A percentile compares a stretch with the other conserved stretches of the same genome.
Conservation (phyloP, 2,888 invertebrate genomes). For the Carcina quercana region DNA sequence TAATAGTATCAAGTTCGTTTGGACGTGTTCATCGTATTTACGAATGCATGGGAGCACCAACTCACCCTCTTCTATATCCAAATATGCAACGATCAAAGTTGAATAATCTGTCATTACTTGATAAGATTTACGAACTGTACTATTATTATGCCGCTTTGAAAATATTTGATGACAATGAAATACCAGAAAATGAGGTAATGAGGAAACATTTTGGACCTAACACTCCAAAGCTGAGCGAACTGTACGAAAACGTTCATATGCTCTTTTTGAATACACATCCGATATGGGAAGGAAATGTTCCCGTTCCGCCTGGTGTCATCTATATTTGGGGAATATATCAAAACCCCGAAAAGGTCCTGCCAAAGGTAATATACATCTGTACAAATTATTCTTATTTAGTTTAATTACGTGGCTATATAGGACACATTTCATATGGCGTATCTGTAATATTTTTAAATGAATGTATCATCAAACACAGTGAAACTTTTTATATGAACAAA, state of each 20-base stretch:
- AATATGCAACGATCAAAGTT: constrained; percentile 15
- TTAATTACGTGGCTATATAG: too few species aligned
- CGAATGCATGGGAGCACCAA: constrained; percentile 20
- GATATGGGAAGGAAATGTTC: constrained; percentile 38
- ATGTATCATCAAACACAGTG: too few species aligned
- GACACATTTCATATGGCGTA: too few species aligned
- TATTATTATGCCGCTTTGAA: constrained; percentile 6
- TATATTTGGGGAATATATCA: constrained; percentile 53
- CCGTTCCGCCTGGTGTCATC: constrained; percentile 45
- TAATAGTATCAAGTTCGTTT: constrained; percentile 34
- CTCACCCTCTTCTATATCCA: constrained; percentile 23
- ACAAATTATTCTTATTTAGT: too few species aligned
- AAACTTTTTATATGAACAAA: too few species aligned
- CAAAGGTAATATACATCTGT: too few species aligned
- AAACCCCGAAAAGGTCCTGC: constrained; percentile 39
- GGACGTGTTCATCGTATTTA: constrained; percentile 15
- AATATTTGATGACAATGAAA: constrained; percentile 4
- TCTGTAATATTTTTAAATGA: too few species aligned
- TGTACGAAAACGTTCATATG: constrained; percentile 36
- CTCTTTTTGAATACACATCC: constrained; percentile 51
- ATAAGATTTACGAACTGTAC: constrained; percentile 23
- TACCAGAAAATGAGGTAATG: constrained; percentile 16
- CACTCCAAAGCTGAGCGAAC: constrained; percentile 20
- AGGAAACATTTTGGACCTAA: constrained; percentile 24
- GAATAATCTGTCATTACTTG: constrained; percentile 23